Base-by-base conservation (phyloP, 2,113 vertebrate species). In the Poeciliopsis prolifica region DNA sequence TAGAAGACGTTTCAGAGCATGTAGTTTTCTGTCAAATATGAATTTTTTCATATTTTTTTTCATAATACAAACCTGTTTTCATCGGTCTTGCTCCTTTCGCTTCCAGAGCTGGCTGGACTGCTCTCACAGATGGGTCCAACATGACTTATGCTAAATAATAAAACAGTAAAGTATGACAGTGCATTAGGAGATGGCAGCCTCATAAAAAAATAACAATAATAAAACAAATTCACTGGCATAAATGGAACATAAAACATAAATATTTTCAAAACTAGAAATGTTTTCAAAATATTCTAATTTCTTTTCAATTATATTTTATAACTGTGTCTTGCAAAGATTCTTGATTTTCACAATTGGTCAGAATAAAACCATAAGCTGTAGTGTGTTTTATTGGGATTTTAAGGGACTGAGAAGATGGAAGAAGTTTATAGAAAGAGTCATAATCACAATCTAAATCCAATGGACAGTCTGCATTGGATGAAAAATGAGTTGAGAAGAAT, bases 111-210 rank as follows among this genome's bases (percentile, higher is more conserved):
- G 83, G 94, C 90, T 0, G 97, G 97, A 77, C 97, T 98, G 93
- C 94, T 96, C 84, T 97, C 97, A 0, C 97, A 96, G 77, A 98
- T 96, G 78, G 96, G 96, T 0, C 96, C 97, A n/a, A 99, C 97
- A 0, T 97, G 96, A 91, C 97, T 98, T 90, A 98, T 95, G 80
- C 97, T 98, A 86, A 6, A 60, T 1, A 37, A 90, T 17, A 72
- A 48, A 14, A 86, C 9, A 79, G 63, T 37, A 11, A 48, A 68
- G 15, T 7, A 13, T 24, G 37, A 44, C 5, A 74, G 14, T 40
- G 44, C 66, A 35, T 78, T 10, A 67, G 35, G 14, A 33, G 64
- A 12, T 68, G 28, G 44, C 35, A 62, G 28, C 28, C 17, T 15
- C 42, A 29, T 37, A 8, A 77, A 35, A 6, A 30, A 35, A 8